These are phyloP conservation scores for Cricetomys ansorgei DNA, from an alignment of 2,113 vertebrate genomes.

Conservation along the genomic window DNA sequence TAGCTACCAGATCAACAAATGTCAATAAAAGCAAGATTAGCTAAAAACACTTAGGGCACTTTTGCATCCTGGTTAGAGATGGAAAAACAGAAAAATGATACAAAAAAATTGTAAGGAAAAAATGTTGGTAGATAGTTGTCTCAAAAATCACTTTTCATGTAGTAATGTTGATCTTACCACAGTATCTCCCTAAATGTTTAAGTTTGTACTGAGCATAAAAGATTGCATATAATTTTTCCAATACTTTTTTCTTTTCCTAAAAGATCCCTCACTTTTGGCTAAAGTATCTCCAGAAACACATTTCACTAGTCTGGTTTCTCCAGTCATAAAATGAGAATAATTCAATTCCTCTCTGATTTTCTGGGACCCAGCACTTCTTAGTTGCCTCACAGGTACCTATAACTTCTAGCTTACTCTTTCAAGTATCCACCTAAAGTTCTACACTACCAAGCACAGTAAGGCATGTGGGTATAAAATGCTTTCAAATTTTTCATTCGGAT, in stretches of 20 bases:
- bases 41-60: background rate
- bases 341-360: constrained; percentile 16
- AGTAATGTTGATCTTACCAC: constrained; percentile 2
- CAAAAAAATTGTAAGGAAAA: constrained; percentile 15
- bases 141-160: background rate
- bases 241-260: constrained; percentile 18
- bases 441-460: background rate
- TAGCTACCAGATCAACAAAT: constrained; percentile 28
- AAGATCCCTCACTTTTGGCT: background rate
- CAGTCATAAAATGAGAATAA: constrained; percentile 5
- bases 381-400: background rate
- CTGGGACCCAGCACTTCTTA: background rate
- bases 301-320: background rate
- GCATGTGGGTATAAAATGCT: background rate
- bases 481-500: background rate
- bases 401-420: constrained; percentile 21
- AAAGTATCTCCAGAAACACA: constrained; percentile 25
- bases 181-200: constrained; percentile 31
- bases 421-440: background rate
- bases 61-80: background rate
- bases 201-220: constrained; percentile 17
- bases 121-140: background rate
- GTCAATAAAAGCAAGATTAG: background rate
- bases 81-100: background rate
- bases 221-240: constrained; percentile 42